A percentile compares a stretch with the other conserved stretches of the same genome.
Conservation (phyloP, 1,140 invertebrate species). For the Halyomorpha halys region DNA sequence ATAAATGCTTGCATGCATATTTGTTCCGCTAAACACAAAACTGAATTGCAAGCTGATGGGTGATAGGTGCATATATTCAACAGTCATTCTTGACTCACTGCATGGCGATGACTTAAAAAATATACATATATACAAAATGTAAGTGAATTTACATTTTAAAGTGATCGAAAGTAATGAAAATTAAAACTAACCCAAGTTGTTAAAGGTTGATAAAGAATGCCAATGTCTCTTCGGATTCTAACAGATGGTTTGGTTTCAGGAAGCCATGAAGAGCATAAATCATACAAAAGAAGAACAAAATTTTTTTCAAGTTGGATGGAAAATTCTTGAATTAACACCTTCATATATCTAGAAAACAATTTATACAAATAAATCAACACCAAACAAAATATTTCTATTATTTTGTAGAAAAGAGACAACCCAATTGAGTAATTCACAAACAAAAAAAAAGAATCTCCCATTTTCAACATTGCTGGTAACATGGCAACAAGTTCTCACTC, state of each 20-base stretch:
- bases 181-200: slow-evolving; percentile 35
- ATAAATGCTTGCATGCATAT: slow-evolving; percentile 14
- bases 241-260: slow-evolving; percentile 43
- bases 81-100: slow-evolving; percentile 33
- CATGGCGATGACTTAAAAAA: slow-evolving; percentile 6
- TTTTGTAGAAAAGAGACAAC: not conserved
- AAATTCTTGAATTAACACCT: slow-evolving; percentile 59
- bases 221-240: slow-evolving; percentile 45
- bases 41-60: slow-evolving; percentile 56
- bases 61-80: slow-evolving; percentile 59
- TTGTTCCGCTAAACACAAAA: slow-evolving; percentile 49
- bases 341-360: slow-evolving; percentile 47
- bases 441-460: too few relatives aligned
- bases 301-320: slow-evolving; percentile 62
- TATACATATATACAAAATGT: not conserved
- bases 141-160: too few relatives aligned
- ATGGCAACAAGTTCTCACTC: too few relatives aligned
- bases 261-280: slow-evolving; percentile 46
- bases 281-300: slow-evolving; percentile 52
- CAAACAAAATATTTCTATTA: not conserved
- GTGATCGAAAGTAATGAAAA: not conserved
- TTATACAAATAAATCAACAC: not conserved
- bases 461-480: too few relatives aligned
- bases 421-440: too few relatives aligned
- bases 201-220: slow-evolving; percentile 46